phyloP scores from a whole-genome alignment of 2,888 invertebrate genomes.

The Cataglyphis albicans region DNA sequence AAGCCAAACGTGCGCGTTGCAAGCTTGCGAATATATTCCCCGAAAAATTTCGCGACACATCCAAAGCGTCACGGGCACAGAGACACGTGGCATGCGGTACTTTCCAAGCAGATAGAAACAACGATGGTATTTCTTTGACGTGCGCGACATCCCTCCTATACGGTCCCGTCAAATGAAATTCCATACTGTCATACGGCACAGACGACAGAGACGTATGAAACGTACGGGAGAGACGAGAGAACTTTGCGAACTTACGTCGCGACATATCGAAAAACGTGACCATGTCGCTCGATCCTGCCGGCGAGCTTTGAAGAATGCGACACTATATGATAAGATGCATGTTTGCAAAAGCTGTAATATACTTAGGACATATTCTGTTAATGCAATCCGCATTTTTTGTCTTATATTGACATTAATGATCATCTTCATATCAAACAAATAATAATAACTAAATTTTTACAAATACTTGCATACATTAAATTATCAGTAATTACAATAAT shows the following conservation, averaged over 20 bases:
- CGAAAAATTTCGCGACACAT: slow-evolving; percentile 49
- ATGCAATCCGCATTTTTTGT: neutral
- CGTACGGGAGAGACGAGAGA: slow-evolving; percentile 29
- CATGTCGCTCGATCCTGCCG: neutral
- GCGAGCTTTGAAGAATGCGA: slow-evolving; percentile 5
- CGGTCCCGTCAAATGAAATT: slow-evolving; percentile 67
- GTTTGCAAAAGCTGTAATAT: neutral
- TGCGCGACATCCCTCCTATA: slow-evolving; percentile 33
- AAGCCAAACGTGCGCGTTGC: neutral
- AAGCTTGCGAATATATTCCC: slow-evolving; percentile 12
- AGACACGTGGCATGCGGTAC: slow-evolving; percentile 59
- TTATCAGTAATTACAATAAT: neutral
- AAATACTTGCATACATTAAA: neutral
- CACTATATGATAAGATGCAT: neutral
- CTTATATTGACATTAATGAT: neutral
- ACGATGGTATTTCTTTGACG: slow-evolving; percentile 73
- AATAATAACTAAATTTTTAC: neutral
- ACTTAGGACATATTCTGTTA: neutral
- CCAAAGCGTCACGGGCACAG: slow-evolving; percentile 4
- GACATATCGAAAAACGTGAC: slow-evolving; percentile 23
- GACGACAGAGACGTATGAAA: slow-evolving; percentile 45
- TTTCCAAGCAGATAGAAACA: slow-evolving; percentile 71
- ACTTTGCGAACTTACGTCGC: slow-evolving; percentile 24
- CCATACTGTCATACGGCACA: slow-evolving; percentile 55
- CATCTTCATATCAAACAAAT: neutral